A percentile compares a stretch with the other conserved stretches of the same genome.
These are phyloP conservation scores for Cylindroiulus punctatus DNA, from an alignment of 2,888 invertebrate genomes.

Conservation along the genomic window DNA sequence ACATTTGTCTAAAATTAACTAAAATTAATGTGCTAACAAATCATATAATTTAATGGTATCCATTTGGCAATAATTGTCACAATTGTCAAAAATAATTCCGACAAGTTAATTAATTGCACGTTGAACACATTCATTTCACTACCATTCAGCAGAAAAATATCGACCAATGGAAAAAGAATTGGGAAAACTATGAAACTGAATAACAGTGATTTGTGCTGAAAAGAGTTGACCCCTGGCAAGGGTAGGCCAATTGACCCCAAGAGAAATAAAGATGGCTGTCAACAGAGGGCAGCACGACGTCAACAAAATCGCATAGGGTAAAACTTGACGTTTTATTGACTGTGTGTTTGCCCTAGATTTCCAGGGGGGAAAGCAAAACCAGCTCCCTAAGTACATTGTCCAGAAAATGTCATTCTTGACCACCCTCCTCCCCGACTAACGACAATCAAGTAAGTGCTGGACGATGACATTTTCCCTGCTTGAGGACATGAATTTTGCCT, in stretches of 20 bases:
- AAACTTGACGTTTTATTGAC: not conserved
- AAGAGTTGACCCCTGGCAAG: not conserved
- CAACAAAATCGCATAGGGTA: not conserved
- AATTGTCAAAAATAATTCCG: too few relatives aligned
- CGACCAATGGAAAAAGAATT: too few relatives aligned
- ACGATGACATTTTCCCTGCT: not conserved
- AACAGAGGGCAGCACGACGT: conserved; percentile 45
- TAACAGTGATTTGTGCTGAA: too few relatives aligned
- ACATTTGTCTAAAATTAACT: too few relatives aligned
- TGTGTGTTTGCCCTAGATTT: conserved; percentile 31
- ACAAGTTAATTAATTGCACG: too few relatives aligned
- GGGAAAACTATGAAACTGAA: too few relatives aligned
- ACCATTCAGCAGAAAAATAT: too few relatives aligned
- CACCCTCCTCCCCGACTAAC: conserved; percentile 22
- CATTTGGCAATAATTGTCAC: too few relatives aligned
- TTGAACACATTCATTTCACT: too few relatives aligned
- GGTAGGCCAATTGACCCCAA: not conserved
- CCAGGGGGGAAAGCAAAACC: not conserved
- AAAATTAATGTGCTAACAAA: too few relatives aligned
- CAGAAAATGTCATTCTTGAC: conserved; percentile 45
- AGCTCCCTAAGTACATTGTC: conserved; percentile 45
- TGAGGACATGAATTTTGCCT: not conserved
- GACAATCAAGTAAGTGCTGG: conserved; percentile 36
- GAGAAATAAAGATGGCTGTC: not conserved
- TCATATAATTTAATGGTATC: too few relatives aligned